Conservation (phyloP, 2,888 invertebrate species). For the Buathra laborator region DNA sequence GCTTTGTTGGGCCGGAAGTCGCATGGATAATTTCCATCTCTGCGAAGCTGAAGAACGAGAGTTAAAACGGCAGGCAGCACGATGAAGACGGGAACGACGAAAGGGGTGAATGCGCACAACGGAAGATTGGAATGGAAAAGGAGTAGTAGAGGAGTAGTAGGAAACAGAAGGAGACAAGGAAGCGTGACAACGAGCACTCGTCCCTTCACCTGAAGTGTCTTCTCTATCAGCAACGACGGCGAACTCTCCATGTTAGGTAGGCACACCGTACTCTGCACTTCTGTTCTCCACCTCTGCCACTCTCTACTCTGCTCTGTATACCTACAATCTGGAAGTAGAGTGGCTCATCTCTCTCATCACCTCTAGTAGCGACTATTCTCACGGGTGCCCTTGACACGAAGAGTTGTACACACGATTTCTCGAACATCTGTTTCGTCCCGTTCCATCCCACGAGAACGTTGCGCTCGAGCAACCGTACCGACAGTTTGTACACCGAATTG, state of each 20-base stretch:
- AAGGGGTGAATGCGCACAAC: background rate
- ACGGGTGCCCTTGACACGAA: conserved; percentile 53
- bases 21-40: background rate
- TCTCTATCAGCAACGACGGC: conserved; percentile 41
- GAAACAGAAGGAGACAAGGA: background rate
- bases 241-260: conserved; percentile 15
- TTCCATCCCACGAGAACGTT: background rate
- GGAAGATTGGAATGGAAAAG: conserved; percentile 3
- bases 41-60: background rate
- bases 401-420: conserved; percentile 48
- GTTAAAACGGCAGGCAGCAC: conserved; percentile 8
- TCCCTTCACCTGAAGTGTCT: conserved; percentile 48
- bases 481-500: conserved; percentile 35
- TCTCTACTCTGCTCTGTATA: conserved; percentile 21
- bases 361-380: conserved; percentile 47
- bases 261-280: background rate
- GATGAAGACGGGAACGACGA: conserved; percentile 8
- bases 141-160: background rate
- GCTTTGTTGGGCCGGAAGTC: background rate
- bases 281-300: conserved; percentile 4
- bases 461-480: conserved; percentile 31
- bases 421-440: conserved; percentile 35
- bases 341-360: conserved; percentile 53
- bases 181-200: conserved; percentile 28
- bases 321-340: conserved; percentile 53